Conservation (phyloP, 2,888 invertebrate genomes). For the Drosophila mayaguana region DNA sequence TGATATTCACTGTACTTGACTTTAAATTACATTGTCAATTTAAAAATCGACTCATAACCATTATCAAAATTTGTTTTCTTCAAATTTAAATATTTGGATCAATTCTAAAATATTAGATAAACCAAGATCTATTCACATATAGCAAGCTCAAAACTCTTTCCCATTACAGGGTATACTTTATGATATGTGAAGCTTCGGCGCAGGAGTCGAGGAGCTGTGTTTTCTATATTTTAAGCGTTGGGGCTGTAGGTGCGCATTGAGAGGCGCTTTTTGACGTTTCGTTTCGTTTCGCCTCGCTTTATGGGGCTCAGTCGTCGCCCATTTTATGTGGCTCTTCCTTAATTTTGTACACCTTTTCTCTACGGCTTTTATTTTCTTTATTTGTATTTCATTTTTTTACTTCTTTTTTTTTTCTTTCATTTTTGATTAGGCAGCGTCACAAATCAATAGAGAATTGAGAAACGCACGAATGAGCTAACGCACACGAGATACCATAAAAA, state of each 20-base stretch:
- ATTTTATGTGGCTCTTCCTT: conserved; percentile 47
- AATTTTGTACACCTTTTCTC: conserved; percentile 62
- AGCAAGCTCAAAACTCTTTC: neutral
- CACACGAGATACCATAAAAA: conserved; percentile 65
- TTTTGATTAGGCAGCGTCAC: conserved; percentile 67
- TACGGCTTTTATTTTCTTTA: conserved; percentile 31
- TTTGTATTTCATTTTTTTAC: conserved; percentile 5
- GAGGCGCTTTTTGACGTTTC: conserved; percentile 19
- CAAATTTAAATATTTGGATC: too few relatives aligned
- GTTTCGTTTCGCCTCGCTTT: conserved; percentile 45
- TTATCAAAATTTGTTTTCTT: too few relatives aligned
- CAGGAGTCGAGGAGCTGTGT: conserved; percentile 22
- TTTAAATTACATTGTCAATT: neutral
- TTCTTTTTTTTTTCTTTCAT: conserved; percentile 16
- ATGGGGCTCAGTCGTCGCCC: conserved; percentile 27
- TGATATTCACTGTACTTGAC: too few relatives aligned
- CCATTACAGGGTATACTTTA: conserved; percentile 12
- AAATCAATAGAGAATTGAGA: conserved; percentile 68
- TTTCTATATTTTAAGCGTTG: conserved; percentile 13
- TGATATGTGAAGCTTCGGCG: conserved; percentile 2
- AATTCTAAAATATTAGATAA: too few relatives aligned
- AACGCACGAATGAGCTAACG: conserved; percentile 65
- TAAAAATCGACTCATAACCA: too few relatives aligned
- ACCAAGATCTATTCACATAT: too few relatives aligned
- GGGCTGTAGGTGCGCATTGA: conserved; percentile 7